Percentiles rank a stretch among this genome's conserved stretches.
Evolutionary conservation across 1,140 invertebrate genomes (phyloP).

Genomic region (Aphelinus atriplicis): DNA sequence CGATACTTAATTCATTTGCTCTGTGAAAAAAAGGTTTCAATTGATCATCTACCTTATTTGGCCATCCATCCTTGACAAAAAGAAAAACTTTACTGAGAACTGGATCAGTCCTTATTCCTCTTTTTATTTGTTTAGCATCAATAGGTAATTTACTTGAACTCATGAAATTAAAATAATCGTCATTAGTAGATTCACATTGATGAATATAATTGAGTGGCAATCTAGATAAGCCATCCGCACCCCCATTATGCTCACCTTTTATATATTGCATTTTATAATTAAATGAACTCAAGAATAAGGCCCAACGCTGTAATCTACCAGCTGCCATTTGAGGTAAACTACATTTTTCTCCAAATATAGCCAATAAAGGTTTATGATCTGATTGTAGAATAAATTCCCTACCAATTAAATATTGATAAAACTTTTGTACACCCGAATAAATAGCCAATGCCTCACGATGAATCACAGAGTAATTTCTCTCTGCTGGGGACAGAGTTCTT

Average conservation of each 20-base stretch:
- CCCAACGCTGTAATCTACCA: constrained; percentile 45
- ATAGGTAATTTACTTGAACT: not conserved
- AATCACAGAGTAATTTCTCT: constrained; percentile 6
- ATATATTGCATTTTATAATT: constrained; percentile 41
- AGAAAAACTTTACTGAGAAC: not conserved
- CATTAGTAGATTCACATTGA: not conserved
- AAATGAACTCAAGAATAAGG: constrained; percentile 46
- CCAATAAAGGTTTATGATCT: constrained; percentile 33
- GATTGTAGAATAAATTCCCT: constrained; percentile 15
- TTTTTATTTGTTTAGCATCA: not conserved
- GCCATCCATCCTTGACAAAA: not conserved
- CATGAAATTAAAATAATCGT: not conserved
- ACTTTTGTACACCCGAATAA: not conserved
- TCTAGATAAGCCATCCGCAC: constrained; percentile 45
- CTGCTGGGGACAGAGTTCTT: not conserved
- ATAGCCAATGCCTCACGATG: constrained; percentile 17
- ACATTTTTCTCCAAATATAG: constrained; percentile 50
- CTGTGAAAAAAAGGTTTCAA: not conserved
- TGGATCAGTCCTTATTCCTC: constrained; percentile 5
- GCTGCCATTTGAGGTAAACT: constrained; percentile 48
- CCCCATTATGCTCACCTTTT: constrained; percentile 40
- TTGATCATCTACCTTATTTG: no score
- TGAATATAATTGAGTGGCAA: constrained; percentile 26
- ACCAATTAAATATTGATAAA: constrained; percentile 25
- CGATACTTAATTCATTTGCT: not conserved